Conservation (phyloP, 2,113 vertebrate genomes). For the Ctenomys sociabilis region DNA sequence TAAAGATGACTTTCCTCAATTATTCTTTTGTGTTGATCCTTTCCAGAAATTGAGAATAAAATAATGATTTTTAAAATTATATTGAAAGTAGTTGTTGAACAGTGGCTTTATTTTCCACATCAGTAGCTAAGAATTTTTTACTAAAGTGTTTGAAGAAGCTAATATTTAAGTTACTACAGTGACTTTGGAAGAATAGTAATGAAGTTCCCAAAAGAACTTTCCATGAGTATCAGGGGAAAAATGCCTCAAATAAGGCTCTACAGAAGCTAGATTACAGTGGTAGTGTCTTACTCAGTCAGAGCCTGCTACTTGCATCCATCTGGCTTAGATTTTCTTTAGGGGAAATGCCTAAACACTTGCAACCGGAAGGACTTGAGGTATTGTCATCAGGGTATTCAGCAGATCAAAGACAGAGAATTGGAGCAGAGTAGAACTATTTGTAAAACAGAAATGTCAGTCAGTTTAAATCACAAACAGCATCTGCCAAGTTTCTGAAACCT, state of each 20-base stretch:
- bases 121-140: conserved; percentile 28
- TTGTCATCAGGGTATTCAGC: neutral
- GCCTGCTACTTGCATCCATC: neutral
- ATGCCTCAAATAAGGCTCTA: neutral
- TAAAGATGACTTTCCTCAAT: conserved; percentile 3
- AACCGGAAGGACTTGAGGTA: neutral
- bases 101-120: conserved; percentile 22
- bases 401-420: conserved; percentile 24
- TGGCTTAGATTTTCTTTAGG: neutral
- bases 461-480: neutral
- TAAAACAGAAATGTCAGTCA: conserved; percentile 29
- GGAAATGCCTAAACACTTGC: neutral
- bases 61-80: conserved; percentile 27
- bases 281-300: neutral
- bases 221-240: neutral
- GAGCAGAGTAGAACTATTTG: conserved; percentile 15
- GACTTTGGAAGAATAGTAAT: conserved; percentile 37
- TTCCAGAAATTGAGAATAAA: conserved; percentile 53
- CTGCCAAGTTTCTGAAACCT: neutral
- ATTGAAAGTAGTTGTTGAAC: conserved; percentile 44
- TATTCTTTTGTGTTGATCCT: conserved; percentile 4
- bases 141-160: conserved; percentile 33
- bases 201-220: neutral
- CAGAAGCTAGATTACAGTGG: neutral
- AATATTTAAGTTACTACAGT: conserved; percentile 30